A percentile compares a stretch with the other conserved stretches of the same genome.
These are phyloP conservation scores for Athalia rosae DNA, from an alignment of 2,888 invertebrate genomes.

Conservation along the genomic window DNA sequence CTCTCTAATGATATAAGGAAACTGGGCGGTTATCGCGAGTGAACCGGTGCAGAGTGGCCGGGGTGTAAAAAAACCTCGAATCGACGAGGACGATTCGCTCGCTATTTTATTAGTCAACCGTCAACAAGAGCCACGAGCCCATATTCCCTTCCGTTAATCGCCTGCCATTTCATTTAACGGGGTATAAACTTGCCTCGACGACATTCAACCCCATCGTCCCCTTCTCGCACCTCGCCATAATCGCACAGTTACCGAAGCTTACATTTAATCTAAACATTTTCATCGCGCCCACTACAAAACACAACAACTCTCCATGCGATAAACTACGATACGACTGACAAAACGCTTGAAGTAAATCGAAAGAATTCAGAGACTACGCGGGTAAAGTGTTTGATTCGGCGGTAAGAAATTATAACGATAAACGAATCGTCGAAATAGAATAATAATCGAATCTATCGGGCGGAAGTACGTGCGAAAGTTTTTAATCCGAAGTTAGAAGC, in stretches of 20 bases:
- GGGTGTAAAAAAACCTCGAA: constrained; percentile 6
- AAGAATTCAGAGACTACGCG: no score
- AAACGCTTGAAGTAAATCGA: no score
- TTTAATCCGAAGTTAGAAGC: constrained; percentile 7
- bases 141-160: constrained; percentile 41
- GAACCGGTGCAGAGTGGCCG: background rate
- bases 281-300: background rate
- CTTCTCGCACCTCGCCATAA: background rate
- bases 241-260: background rate
- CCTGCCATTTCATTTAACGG: constrained; percentile 62
- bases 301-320: background rate
- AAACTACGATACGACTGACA: background rate
- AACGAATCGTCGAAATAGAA: constrained; percentile 6
- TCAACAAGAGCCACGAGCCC: constrained; percentile 1
- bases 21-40: background rate
- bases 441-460: constrained; percentile 13
- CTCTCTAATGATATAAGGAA: no score
- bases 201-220: constrained; percentile 23
- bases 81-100: constrained; percentile 16
- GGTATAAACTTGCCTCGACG: constrained; percentile 58
- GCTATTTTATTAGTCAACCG: constrained; percentile 19
- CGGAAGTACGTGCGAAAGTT: background rate
- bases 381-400: no score
- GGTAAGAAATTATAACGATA: no score
- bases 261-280: background rate